phyloP scores from a whole-genome alignment of 2,888 invertebrate species.

The Stramonita haemastoma region DNA sequence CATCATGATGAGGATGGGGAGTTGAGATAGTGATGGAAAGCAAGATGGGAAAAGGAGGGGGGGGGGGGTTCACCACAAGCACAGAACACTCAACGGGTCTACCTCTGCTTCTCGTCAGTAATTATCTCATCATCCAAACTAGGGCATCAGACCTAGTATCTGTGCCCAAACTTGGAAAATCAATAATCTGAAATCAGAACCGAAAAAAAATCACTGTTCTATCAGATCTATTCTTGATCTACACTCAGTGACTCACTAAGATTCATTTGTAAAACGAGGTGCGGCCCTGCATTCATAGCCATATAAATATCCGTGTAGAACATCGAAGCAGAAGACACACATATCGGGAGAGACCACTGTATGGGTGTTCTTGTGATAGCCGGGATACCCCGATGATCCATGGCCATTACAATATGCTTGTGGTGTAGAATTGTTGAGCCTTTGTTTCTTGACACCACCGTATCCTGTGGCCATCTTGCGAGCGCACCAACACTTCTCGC shows the following conservation, averaged over 20 bases:
- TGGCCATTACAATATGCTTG: slow-evolving; percentile 72
- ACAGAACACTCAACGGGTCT: too few relatives aligned
- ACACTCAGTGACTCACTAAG: slow-evolving; percentile 87
- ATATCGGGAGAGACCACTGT: slow-evolving; percentile 84
- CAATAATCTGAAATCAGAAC: not conserved
- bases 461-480: slow-evolving; percentile 89
- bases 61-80: too few relatives aligned
- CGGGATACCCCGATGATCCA: slow-evolving; percentile 76
- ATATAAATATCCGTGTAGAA: slow-evolving; percentile 95
- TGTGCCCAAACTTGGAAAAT: too few relatives aligned
- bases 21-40: too few relatives aligned
- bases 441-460: slow-evolving; percentile 94
- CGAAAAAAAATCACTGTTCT: not conserved
- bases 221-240: too few relatives aligned
- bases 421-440: slow-evolving; percentile 83
- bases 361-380: slow-evolving; percentile 71
- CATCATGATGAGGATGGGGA: too few relatives aligned
- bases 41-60: too few relatives aligned
- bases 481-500: slow-evolving; percentile 46
- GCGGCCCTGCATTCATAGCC: slow-evolving; percentile 90
- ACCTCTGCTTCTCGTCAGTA: too few relatives aligned
- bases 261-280: slow-evolving; percentile 93
- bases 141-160: too few relatives aligned
- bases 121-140: too few relatives aligned
- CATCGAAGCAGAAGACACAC: slow-evolving; percentile 99